phyloP scores from a whole-genome alignment of 2,888 invertebrate genomes.

The Torymus texanus region DNA sequence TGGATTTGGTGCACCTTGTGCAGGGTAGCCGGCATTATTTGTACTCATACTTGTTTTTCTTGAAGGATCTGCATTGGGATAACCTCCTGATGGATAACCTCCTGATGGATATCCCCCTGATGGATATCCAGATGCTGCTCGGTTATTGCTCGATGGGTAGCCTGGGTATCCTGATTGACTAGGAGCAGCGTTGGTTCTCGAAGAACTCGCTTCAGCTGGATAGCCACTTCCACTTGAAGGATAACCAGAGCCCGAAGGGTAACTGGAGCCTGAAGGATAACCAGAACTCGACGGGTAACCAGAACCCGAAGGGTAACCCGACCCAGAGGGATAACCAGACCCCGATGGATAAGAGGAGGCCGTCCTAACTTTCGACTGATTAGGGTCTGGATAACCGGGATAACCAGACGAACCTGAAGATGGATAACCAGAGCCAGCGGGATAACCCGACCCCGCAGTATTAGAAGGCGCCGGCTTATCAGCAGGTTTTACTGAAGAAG shows the following conservation, averaged over 20 bases:
- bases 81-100: slow-evolving; percentile 55
- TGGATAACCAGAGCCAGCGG: slow-evolving; percentile 12
- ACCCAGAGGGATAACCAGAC: slow-evolving; percentile 51
- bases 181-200: neutral
- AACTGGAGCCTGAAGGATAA: slow-evolving; percentile 38
- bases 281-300: slow-evolving; percentile 52
- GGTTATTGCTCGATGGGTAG: slow-evolving; percentile 31
- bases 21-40: slow-evolving; percentile 60
- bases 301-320: slow-evolving; percentile 55
- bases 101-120: slow-evolving; percentile 16
- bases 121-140: slow-evolving; percentile 36
- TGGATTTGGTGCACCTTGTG: slow-evolving; percentile 52
- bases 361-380: neutral
- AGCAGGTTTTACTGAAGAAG: neutral
- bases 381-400: slow-evolving; percentile 6
- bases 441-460: too few relatives aligned
- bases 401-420: neutral
- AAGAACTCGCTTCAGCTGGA: slow-evolving; percentile 22
- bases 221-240: slow-evolving; percentile 53
- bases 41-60: slow-evolving; percentile 57
- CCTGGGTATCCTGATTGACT: slow-evolving; percentile 40
- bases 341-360: slow-evolving; percentile 25
- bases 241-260: slow-evolving; percentile 33
- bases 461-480: slow-evolving; percentile 2
- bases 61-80: slow-evolving; percentile 50